Evolutionary conservation across 1,140 invertebrate species (phyloP).

Genomic region (Aphis gossypii): DNA sequence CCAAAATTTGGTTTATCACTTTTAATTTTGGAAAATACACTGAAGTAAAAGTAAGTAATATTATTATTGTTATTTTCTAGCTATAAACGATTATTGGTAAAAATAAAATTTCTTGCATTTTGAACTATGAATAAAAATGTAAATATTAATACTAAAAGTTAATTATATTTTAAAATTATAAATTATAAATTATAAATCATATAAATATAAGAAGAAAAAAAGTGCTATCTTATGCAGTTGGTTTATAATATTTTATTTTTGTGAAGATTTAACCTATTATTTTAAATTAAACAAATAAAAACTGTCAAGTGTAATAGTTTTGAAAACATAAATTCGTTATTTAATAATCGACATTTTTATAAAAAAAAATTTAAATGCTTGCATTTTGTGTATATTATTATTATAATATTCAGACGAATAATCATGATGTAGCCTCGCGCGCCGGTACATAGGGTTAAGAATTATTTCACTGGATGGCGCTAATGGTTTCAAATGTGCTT

Average conservation of each 20-base stretch:
- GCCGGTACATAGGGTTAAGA: not conserved
- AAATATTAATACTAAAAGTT: not conserved
- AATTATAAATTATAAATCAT: no score
- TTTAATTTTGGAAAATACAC: not conserved
- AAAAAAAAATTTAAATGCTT: not conserved
- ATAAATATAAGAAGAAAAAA: not conserved
- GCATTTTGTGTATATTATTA: not conserved
- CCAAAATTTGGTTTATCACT: not conserved
- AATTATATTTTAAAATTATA: not conserved
- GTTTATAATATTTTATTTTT: not conserved
- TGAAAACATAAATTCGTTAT: not conserved
- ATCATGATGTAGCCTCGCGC: not conserved
- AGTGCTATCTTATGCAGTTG: fast-evolving
- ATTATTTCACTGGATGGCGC: not conserved
- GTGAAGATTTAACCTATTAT: not conserved
- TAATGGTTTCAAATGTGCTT: not conserved
- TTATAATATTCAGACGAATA: not conserved
- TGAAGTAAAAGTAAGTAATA: not conserved
- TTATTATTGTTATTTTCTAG: not conserved
- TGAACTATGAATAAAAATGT: not conserved
- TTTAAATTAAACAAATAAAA: no score
- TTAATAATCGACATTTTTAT: not conserved
- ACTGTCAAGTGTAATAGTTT: fast-evolving
- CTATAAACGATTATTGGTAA: fast-evolving
- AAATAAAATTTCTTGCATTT: not conserved